Conservation (phyloP, 2,113 vertebrate genomes). For the Piliocolobus tephrosceles region DNA sequence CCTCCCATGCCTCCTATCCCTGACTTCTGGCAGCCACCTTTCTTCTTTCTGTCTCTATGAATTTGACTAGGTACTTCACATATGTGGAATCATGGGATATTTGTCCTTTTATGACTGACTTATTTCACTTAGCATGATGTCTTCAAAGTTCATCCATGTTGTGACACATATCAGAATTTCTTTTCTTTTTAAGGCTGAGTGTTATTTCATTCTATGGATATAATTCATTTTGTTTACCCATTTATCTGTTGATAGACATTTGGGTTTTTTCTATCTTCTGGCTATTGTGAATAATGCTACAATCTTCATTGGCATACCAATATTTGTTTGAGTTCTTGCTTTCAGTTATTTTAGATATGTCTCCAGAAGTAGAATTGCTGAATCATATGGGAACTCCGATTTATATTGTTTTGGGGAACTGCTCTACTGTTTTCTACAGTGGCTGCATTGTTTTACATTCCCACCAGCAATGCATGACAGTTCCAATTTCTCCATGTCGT, state of each 20-base stretch:
- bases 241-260: neutral
- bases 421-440: neutral
- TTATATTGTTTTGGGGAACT: neutral
- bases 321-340: neutral
- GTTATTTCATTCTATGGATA: neutral
- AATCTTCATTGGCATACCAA: neutral
- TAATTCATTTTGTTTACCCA: neutral
- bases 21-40: neutral
- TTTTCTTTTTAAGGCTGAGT: neutral
- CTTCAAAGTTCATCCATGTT: neutral
- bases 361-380: neutral
- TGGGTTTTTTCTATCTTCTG: neutral
- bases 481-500: neutral
- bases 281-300: slow-evolving; percentile 13
- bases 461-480: neutral
- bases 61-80: neutral
- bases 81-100: neutral
- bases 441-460: neutral
- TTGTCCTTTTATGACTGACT: neutral
- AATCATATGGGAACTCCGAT: neutral
- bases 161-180: neutral
- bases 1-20: neutral
- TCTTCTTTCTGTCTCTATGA: neutral
- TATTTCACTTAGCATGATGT: neutral
- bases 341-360: neutral